Evolutionary conservation across 2,888 invertebrate genomes (phyloP), one percentile per base, ranked within the genome.

Genomic region (Drosophila cracens): DNA sequence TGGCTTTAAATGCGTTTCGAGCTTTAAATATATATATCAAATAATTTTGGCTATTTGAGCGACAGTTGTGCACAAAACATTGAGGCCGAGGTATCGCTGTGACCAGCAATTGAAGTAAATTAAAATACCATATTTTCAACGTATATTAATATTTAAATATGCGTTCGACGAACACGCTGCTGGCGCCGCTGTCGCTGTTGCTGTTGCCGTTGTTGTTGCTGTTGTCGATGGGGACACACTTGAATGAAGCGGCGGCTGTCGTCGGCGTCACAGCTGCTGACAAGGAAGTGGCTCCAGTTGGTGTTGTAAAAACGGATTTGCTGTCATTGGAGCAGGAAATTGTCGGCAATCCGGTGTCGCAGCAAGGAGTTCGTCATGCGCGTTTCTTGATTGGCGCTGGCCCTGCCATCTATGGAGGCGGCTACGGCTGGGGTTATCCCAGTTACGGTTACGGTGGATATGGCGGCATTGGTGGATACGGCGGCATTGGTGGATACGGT

Each of bases 251-350:
- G 56, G n/a, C 64, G 65, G 57, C 59, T 60, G 68, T 59, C 76
- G 57, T 54, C 66, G 51, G 64, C 43, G 74, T 51, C 60, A 67
- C 81, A 81, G 72, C 74, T 84, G 87, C 73, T 87, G 84, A 87
- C 82, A 89, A 84, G 89, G 87, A 87, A 81, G 87, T 85, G 81
- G 79, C 79, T 65, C 86, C 78, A 82, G 88, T 79, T 86, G 85
- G 82, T 72, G 88, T 71, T 85, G 81, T 76, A 69, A 83, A 83
- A 86, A 79, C 79, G 83, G 87, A 90, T 90, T 83, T 90, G 83
- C 88, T 84, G 83, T 85, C 88, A 80, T 83, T 89, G 78, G 80
- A 91, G 82, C 88, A 86, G 82, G 83, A 87, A 81, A 85, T 81
- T 78, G 89, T 77, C 77, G 81, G 82, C 82, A 82, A 81, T 81